phyloP scores from a whole-genome alignment of 2,888 invertebrate genomes.

The Trissolcus japonicus region DNA sequence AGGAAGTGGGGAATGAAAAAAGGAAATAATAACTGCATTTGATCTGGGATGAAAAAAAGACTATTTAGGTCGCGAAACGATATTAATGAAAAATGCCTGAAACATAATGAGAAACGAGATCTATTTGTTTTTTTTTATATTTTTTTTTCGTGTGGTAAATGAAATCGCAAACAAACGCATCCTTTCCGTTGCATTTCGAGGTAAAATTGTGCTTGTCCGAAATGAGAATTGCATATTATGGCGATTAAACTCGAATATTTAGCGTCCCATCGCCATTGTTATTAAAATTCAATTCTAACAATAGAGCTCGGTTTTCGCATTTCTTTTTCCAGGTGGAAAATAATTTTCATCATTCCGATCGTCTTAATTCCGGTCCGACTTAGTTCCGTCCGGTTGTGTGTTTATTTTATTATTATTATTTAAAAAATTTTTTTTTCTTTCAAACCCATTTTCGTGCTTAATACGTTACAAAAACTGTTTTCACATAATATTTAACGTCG shows the following conservation, averaged over 20 bases:
- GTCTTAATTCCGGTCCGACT: too few species aligned
- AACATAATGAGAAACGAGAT: constrained; percentile 8
- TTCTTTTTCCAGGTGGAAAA: too few species aligned
- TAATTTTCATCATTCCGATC: too few species aligned
- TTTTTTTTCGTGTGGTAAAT: constrained; percentile 1
- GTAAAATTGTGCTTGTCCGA: constrained; percentile 8
- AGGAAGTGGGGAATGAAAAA: too few species aligned
- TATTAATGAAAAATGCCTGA: constrained; percentile 10
- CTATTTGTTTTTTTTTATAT: neutral
- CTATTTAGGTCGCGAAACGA: constrained; percentile 1
- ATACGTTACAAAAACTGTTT: too few species aligned
- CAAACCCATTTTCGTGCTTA: too few species aligned
- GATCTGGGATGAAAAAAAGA: too few species aligned
- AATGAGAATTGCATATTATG: constrained; percentile 13
- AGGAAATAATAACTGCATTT: too few species aligned
- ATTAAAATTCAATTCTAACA: constrained; percentile 19
- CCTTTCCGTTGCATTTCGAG: constrained; percentile 12
- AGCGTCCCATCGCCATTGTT: constrained; percentile 4
- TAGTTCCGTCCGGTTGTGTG: too few species aligned
- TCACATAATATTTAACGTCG: too few species aligned
- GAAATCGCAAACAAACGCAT: constrained; percentile 20
- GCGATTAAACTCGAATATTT: constrained; percentile 12
- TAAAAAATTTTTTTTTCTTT: too few species aligned
- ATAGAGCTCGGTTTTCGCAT: neutral
- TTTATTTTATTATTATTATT: too few species aligned